Evolutionary conservation across 2,888 invertebrate genomes (phyloP), one percentile per base, ranked within the genome.

Genomic region (Euproctis similis): DNA sequence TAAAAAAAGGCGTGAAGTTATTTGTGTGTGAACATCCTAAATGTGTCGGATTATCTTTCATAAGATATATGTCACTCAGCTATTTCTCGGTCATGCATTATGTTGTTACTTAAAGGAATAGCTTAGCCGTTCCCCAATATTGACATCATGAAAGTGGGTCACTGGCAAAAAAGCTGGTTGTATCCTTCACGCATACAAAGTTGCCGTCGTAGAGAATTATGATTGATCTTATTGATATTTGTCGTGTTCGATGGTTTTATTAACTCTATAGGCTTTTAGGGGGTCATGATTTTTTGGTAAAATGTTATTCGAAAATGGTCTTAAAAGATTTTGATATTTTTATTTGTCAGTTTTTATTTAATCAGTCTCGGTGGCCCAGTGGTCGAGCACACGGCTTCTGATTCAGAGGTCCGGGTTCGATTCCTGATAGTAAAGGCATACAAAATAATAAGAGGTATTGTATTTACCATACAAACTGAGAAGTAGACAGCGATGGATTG

Each of bases 401-500:
- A n/a, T n/a, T n/a, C n/a, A n/a, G n/a, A n/a, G n/a, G n/a, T n/a
- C n/a, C n/a, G n/a, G n/a, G n/a, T n/a, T n/a, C n/a, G n/a, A n/a
- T n/a, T n/a, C n/a, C n/a, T n/a, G n/a, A n/a, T n/a, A n/a, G n/a
- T n/a, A n/a, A n/a, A n/a, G n/a, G n/a, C n/a, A n/a, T n/a, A n/a
- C n/a, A n/a, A n/a, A n/a, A n/a, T n/a, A n/a, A n/a, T n/a, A n/a
- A n/a, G n/a, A n/a, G n/a, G n/a, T n/a, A n/a, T n/a, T n/a, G n/a
- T n/a, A n/a, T n/a, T 60, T 63, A 65, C 64, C 66, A 65, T 78
- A 81, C 73, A 63, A 70, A 68, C 74, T 77, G 78, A 78, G 70
- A 76, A 77, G 81, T 78, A 77, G 72, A 60, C 70, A 69, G 67
- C 65, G 58, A 46, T 68, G 68, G 64, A 64, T 61, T 58, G 61